Base-by-base conservation (phyloP, 2,113 vertebrate genomes). In the Phoenicopterus ruber region DNA sequence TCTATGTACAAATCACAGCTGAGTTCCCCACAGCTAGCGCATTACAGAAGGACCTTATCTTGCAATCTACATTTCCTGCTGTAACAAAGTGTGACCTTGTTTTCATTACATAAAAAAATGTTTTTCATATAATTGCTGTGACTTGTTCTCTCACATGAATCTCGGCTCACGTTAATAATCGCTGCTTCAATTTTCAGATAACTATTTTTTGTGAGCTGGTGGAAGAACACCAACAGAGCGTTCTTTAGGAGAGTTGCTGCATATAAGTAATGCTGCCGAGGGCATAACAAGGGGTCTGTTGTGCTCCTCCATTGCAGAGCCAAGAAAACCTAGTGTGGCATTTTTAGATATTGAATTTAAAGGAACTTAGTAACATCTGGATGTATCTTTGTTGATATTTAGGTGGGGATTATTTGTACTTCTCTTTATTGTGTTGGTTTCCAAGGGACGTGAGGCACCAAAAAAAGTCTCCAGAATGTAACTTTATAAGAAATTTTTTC, bases 61-160 rank as follows among this genome's bases (percentile, higher is more conserved):
- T 97, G 96, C 97, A 98, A 98, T 98, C 97, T 96, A 97, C 93
- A 93, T 95, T 77, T 97, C 96, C 96, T 97, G 11, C 97, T 90
- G 94, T 94, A 96, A 98, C 98, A 98, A 98, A 98, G 98, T 50
- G 2, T 98, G 97, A 97, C 97, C 98, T 98, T 98, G 98, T 98
- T 98, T 98, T 80, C 97, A 16, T 97, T 57, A 90, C 97, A 97
- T 97, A 78, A 96, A 97, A 94, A 95, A 93, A 94, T 96, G 89
- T 94, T 96, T 97, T 97, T 97, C 93, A 96, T 94, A 93, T 94
- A 24, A 86, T 95, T 78, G 79, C 93, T 82, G 86, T 73, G 94
- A 67, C 94, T 96, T 36, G 77, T 97, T 96, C 97, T 49, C 74
- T 80, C 5, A 0, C 85, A 7, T 95, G 93, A 95, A 89, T 95